Base-by-base conservation (phyloP, 2,113 vertebrate genomes). In the Neogobius melanostomus region DNA sequence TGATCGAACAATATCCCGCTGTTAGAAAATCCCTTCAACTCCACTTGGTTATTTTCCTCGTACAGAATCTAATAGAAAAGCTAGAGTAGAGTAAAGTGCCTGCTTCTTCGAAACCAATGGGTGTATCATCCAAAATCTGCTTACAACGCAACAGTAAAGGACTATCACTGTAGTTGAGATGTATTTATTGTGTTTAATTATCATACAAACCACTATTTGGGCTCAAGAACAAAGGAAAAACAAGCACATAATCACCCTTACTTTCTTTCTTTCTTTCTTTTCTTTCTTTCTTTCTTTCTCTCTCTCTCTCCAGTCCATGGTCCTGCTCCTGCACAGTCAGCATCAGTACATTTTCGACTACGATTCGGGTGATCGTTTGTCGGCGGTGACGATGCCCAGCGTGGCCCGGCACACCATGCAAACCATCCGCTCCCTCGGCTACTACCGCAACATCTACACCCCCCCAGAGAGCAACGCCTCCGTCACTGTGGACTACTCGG, bases 331-430 rank as follows among this genome's bases (percentile, higher is more conserved):
- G 59, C 97, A 98, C 79, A 99, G 98, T 88, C 98, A 99, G 88
- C 92, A 96, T 72, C 98, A 99, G 86, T 99, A 99, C 90, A 99
- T 99, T 90, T 98, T 99, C 0, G 97, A 99, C 68, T 99, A 96
- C 0, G 97, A 98, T 80, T 88, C 95, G 66, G 89, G 94, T 88
- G 96, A 98, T 85, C 94, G 94, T 28, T 93, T 99, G 61, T 96
- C 96, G 0, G 97, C 98, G 9, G 94, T 99, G 83, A 99, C 97
- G 51, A 99, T 99, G 98, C 98, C 98, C 81, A 99, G 96, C 0
- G 97, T 99, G 69, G 97, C 98, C 14, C 95, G 98, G 57, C 98
- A 99, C 80, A 98, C 96, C 86, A 98, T 99, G 98, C 96, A 98
- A 92, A 99, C 97, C 52, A 95, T 99, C 78, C 93, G 97, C 17